Evolutionary conservation across 2,888 invertebrate species (phyloP), one percentile per base, ranked within the genome.

Genomic region (Latrodectus hesperus): DNA sequence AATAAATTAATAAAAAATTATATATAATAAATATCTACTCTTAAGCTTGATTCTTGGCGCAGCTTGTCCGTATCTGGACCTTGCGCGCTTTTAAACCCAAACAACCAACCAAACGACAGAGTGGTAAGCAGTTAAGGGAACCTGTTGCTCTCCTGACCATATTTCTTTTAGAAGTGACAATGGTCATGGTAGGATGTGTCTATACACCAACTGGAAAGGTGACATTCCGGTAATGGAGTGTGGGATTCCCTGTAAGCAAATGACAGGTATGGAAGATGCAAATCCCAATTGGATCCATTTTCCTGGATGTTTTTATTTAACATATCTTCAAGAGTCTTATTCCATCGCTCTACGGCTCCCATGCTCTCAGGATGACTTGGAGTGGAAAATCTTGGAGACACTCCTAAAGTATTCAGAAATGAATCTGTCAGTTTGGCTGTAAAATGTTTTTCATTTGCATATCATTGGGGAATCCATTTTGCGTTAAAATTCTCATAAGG

Each of bases 321-420:
- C 72, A 80, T 80, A 16, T 73, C 65, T 17, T 80, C 73, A 16
- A 80, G 16, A 14, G 73, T 73, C 52, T 14, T 49, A 17, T 80
- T 71, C 60, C 49, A 72, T 22, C 72, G 17, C 0, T 72, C 6
- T 1, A 70, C 70, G 0, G 71, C 26, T 0, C 55, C 70, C 26
- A 64, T 71, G 52, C 60, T 72, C 11, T 79, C 60, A 38, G 68
- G 53, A 17, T 70, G 64, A 38, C 68, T 67, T 26, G 52, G 17
- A 9, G n/a, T 68, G 64, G 68, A 82, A 51, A 16, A 65, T n/a
- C 53, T 22, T 26, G 67, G 67, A 55, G 38, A 68, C n/a, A 53
- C 52, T 49, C 60, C 76, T 11, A 76, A 64, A 22, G 22, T 22
- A 22, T 1, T 22, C 22, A 22, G 22, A 22, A 22, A 22, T 22